Base-by-base conservation (phyloP, 1,140 invertebrate genomes). In the Drosophila bocqueti region DNA sequence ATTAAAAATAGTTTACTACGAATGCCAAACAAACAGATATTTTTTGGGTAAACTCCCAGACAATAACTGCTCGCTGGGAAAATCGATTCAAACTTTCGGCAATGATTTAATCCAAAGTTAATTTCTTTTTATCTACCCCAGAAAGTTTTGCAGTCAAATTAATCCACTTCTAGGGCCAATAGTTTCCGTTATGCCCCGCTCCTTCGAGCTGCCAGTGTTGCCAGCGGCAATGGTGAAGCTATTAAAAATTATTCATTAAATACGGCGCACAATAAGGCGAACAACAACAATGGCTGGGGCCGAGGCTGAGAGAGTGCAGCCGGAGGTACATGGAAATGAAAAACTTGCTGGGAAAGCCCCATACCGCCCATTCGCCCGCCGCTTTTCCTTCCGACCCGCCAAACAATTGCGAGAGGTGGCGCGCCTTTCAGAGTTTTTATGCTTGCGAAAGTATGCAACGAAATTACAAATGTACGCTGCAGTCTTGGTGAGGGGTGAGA, bases 161-260 rank as follows among this genome's bases (percentile, higher is more conserved):
- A 65, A 73, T 80, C 58, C 65, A 79, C 57, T 79, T 66, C 42
- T 59, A 65, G 60, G 58, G 29, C 40, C 36, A 73, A 60, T 73
- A 72, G 45, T 50, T 60, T 42, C 69, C 54, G 21, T 31, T 50
- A 38, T 55, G 47, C 16, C 43, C 54, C 15, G 38, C n/a, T 38
- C 34, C 66, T 13, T 9, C n/a, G 29, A 50, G 38, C 52, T 42
- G 45, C 21, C 42, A 47, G 73, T 52, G 79, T 63, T 49, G 71
- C 46, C 46, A 26, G 21, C 38, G 47, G 66, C 81, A 72, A 72
- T 85, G 74, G 72, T 21, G 67, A 38, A 84, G 83, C 84, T 89
- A 86, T 86, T 86, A 87, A 87, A 87, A 89, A 90, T 87, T 87
- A 87, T 87, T 89, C 84, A 87, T 87, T 87, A 87, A 89, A 89